Evolutionary conservation across 1,140 invertebrate genomes (phyloP).

Genomic region (Drosophila guanche): DNA sequence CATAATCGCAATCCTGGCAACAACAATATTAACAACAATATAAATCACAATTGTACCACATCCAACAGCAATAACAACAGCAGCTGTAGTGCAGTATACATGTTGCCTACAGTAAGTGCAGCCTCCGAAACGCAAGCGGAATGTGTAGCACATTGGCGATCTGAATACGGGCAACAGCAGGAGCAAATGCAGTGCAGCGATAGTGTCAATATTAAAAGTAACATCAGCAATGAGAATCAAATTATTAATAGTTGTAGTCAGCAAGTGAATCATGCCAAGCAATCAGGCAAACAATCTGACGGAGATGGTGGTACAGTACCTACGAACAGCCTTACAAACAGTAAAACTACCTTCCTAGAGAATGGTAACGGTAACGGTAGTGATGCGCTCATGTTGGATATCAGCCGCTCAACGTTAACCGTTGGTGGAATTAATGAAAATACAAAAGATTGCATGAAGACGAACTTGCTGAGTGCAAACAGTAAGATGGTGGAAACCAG

Average conservation of each 20-base stretch:
- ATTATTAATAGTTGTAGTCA: conserved; percentile 48
- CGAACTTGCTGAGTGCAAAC: conserved; percentile 8
- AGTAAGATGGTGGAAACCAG: conserved; percentile 7
- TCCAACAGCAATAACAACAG: conserved; percentile 35
- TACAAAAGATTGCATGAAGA: conserved; percentile 7
- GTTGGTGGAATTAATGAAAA: conserved; percentile 1
- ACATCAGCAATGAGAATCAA: conserved; percentile 51
- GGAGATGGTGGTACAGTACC: conserved; percentile 1
- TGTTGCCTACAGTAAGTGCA: conserved; percentile 36
- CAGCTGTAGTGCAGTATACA: conserved; percentile 39
- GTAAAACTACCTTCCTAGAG: conserved; percentile 27
- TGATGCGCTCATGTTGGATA: conserved; percentile 42
- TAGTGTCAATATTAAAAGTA: conserved; percentile 37
- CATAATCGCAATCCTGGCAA: conserved; percentile 34
- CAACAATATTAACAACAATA: conserved; percentile 24
- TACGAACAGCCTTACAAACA: background rate
- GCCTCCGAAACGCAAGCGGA: conserved; percentile 47
- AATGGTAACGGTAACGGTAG: conserved; percentile 54
- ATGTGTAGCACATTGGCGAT: conserved; percentile 44
- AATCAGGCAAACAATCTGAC: conserved; percentile 38
- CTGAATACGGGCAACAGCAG: conserved; percentile 56
- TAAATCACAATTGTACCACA: conserved; percentile 30
- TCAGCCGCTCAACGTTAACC: conserved; percentile 20
- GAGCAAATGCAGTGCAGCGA: conserved; percentile 21
- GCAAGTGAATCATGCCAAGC: conserved; percentile 40